Conservation (phyloP, 1,140 invertebrate species). For the Nephila pilipes region DNA sequence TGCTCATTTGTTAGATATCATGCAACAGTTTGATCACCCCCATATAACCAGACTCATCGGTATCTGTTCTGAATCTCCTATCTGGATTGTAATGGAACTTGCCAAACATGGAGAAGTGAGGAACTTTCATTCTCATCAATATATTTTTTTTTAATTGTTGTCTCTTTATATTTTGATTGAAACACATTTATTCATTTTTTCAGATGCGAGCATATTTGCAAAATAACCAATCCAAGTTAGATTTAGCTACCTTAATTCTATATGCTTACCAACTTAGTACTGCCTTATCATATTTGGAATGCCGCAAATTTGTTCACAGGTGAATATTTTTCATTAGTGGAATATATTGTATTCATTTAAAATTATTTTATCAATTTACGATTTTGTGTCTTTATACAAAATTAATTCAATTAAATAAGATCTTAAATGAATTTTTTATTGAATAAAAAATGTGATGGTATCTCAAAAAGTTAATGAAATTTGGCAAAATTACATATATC, state of each 20-base stretch:
- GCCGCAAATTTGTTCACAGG: conserved; percentile 98
- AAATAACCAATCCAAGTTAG: conserved; percentile 91
- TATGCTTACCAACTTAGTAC: conserved; percentile 97
- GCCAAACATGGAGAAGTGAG: conserved; percentile 94
- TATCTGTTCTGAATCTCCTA: conserved; percentile 94
- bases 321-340: conserved; percentile 80
- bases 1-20: conserved; percentile 89
- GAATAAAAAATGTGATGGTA: too few relatives aligned
- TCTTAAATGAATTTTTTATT: too few relatives aligned
- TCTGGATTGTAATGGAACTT: conserved; percentile 99
- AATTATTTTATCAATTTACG: too few relatives aligned
- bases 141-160: background rate
- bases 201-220: conserved; percentile 93
- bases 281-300: conserved; percentile 97
- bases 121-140: background rate
- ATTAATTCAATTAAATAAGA: too few relatives aligned
- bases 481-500: too few relatives aligned
- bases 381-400: too few relatives aligned
- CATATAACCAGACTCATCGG: conserved; percentile 98
- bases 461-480: too few relatives aligned
- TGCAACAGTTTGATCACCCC: conserved; percentile 99
- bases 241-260: conserved; percentile 91
- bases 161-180: background rate
- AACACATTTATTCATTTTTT: conserved; percentile 66
- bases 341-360: too few relatives aligned